Evolutionary conservation across 2,888 invertebrate genomes (phyloP), one percentile per base, ranked within the genome.

Genomic region (Troides helena): DNA sequence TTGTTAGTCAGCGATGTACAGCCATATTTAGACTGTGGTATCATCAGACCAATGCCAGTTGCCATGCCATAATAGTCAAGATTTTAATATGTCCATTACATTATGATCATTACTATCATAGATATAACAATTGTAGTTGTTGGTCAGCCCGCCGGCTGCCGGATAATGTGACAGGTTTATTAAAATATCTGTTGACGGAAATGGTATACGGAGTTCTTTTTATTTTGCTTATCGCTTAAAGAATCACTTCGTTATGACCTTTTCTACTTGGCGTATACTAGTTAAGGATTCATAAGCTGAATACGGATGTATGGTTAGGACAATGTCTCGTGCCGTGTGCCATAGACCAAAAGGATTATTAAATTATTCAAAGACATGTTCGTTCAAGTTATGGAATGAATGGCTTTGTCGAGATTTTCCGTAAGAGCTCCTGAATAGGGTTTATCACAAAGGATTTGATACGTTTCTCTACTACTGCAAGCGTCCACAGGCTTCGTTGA

Each of bases 151-250:
- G 7, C 17, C 14, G 53, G 59, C 61, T 62, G 36, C 65, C 61
- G 25, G 62, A 25, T 65, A 65, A 59, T 59, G 39, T 62, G 65
- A 62, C 58, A 50, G 46, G 46, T 66, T 66, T 69, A 69, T 58
- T 65, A 50, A 62, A 57, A 2, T 59, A 59, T 23, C 14, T 58
- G 69, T 65, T 58, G 65, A 70, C 70, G 70, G 70, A 70, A 70
- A 70, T 63, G 70, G 21, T 39, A 25, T 46, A 25, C 43, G 14
- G 3, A 46, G 46, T 46, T 14, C 14, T 60, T 69, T 68, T 63
- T 43, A 60, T 18, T 65, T 23, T 59, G 65, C 39, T 39, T 67
- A 62, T 66, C 58, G 65, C 58, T 25, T 39, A 60, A 60, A 60
- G 17, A 30, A 62, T 53, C 50, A 50, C 14, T 53, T 60, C 23